Percentiles rank a stretch among this genome's conserved stretches.
phyloP scores from a whole-genome alignment of 2,888 invertebrate species.

The Chironomus tentans region DNA sequence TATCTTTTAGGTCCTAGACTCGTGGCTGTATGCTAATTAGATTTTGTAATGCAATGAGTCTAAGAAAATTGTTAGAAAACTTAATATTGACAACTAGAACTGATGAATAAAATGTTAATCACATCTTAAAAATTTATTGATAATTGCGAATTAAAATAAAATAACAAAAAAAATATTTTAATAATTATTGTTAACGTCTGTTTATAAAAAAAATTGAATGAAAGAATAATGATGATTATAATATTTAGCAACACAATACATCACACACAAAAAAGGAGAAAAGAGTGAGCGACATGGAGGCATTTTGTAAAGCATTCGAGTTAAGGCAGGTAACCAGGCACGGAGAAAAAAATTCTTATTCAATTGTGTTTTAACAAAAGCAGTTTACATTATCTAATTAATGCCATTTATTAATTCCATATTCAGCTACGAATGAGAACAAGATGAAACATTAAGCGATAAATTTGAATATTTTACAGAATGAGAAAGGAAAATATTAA shows the following conservation, averaged over 20 bases:
- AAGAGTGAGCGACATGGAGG: background rate
- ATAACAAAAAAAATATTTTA: too few species aligned
- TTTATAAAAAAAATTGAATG: background rate
- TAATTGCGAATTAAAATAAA: too few species aligned
- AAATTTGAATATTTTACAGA: slow-evolving; percentile 16
- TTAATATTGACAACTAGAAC: too few species aligned
- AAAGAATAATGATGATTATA: background rate
- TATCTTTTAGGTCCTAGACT: too few species aligned
- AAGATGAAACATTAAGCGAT: slow-evolving; percentile 1
- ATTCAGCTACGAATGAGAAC: slow-evolving; percentile 6
- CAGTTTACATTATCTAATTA: slow-evolving; percentile 17
- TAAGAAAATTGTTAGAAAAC: background rate
- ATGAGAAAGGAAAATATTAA: background rate
- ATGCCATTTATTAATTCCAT: slow-evolving; percentile 25
- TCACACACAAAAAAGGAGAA: background rate
- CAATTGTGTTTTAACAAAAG: slow-evolving; percentile 5
- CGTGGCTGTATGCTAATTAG: too few species aligned
- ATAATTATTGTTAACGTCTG: background rate
- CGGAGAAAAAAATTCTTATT: background rate
- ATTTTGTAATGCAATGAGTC: background rate
- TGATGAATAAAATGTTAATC: too few species aligned
- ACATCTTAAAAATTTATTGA: background rate
- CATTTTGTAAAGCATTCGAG: background rate
- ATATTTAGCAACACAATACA: background rate
- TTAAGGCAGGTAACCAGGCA: background rate